Conservation (phyloP, 2,113 vertebrate species). For the Petrocephalus microphthalmus region DNA sequence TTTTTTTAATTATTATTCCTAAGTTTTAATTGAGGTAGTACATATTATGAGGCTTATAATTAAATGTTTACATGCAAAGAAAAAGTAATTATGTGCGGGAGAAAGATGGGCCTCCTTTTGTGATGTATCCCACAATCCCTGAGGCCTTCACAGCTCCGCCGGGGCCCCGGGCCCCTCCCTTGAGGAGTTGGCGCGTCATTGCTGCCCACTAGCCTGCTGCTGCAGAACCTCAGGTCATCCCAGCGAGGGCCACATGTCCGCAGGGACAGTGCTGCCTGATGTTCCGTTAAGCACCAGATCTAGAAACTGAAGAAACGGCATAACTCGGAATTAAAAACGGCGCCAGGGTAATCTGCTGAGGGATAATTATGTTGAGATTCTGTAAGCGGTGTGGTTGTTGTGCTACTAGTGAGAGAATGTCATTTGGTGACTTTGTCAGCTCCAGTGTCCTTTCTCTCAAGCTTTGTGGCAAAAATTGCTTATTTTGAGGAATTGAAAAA, state of each 20-base stretch:
- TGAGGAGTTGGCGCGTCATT: neutral
- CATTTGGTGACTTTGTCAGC: neutral
- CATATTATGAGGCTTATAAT: neutral
- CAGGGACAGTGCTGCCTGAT: neutral
- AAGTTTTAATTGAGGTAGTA: neutral
- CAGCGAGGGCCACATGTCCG: neutral
- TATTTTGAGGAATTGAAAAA: neutral
- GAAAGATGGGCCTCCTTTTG: neutral
- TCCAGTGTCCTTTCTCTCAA: neutral
- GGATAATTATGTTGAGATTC: neutral
- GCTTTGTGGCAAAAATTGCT: neutral
- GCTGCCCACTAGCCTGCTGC: neutral
- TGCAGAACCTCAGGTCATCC: too few species aligned
- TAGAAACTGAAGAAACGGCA: neutral
- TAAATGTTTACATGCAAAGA: neutral
- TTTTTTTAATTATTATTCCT: neutral
- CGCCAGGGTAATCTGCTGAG: neutral
- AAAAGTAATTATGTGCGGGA: neutral
- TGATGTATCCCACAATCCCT: neutral
- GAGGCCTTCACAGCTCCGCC: neutral
- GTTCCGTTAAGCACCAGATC: neutral
- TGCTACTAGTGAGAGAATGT: neutral
- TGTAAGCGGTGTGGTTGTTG: neutral
- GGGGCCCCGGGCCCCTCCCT: neutral
- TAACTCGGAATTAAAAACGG: neutral